A percentile compares a stretch with the other conserved stretches of the same genome.
phyloP scores from a whole-genome alignment of 2,113 vertebrate species.

The Macquaria ambigua region DNA sequence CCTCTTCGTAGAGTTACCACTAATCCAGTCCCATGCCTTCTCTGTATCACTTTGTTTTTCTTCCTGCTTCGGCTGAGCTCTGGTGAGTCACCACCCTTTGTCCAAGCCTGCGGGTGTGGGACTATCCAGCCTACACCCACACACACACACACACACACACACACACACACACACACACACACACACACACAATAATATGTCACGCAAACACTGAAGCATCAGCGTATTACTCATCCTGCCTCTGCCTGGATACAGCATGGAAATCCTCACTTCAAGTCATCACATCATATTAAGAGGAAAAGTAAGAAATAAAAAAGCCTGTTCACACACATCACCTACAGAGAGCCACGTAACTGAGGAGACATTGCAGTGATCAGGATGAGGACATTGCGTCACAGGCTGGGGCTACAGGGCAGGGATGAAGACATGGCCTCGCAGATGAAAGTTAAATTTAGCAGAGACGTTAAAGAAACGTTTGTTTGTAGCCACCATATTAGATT shows the following conservation, averaged over 20 bases:
- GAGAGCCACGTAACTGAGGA: background rate
- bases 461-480: constrained; percentile 10
- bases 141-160: constrained; percentile 28
- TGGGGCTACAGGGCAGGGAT: background rate
- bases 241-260: constrained; percentile 33
- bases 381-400: constrained; percentile 4
- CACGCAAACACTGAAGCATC: constrained; percentile 43
- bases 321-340: background rate
- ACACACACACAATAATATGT: constrained; percentile 15
- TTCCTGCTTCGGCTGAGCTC: constrained; percentile 49
- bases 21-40: constrained; percentile 54
- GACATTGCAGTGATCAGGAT: background rate
- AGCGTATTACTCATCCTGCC: constrained; percentile 56
- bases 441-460: constrained; percentile 30
- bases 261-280: constrained; percentile 46
- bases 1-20: background rate
- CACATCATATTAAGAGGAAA: constrained; percentile 37
- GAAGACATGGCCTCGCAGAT: background rate
- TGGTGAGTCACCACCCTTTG: constrained; percentile 74
- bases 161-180: constrained; percentile 34
- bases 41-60: constrained; percentile 54
- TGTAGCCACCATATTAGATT: background rate
- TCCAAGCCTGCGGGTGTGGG: constrained; percentile 49
- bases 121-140: constrained; percentile 50
- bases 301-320: background rate